These are phyloP conservation scores for Torymus auratus DNA, from an alignment of 2,888 invertebrate species.

Conservation along the genomic window DNA sequence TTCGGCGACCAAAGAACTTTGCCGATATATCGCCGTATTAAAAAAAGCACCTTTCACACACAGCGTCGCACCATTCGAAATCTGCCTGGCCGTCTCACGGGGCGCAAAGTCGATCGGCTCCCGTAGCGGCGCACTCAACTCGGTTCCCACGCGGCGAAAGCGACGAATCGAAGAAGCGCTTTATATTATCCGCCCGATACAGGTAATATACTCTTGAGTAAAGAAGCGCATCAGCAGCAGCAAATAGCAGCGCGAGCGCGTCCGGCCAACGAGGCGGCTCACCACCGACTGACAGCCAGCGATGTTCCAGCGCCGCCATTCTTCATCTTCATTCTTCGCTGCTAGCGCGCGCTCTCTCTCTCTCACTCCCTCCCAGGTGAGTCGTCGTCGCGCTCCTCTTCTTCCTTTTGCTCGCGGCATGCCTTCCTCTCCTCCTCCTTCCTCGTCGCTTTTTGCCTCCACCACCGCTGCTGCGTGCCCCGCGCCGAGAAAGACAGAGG, in stretches of 20 bases:
- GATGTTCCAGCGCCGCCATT: conserved; percentile 73
- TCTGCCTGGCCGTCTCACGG: too few species aligned
- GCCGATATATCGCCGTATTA: too few species aligned
- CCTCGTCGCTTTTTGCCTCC: conserved; percentile 50
- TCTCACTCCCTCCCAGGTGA: conserved; percentile 56
- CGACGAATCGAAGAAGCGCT: too few species aligned
- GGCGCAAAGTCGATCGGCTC: too few species aligned
- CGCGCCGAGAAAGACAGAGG: neutral
- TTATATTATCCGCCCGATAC: too few species aligned
- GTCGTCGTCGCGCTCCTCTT: conserved; percentile 53
- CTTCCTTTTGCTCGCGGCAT: conserved; percentile 11
- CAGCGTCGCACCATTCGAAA: too few species aligned
- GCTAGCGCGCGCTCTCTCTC: conserved; percentile 43
- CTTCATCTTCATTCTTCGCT: conserved; percentile 74
- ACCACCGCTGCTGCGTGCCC: neutral
- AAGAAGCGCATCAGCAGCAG: conserved; percentile 36
- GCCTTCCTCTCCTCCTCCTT: conserved; percentile 40
- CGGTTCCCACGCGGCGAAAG: too few species aligned
- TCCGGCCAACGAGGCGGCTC: conserved; percentile 72
- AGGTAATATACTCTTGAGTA: too few species aligned
- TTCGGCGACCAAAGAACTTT: too few species aligned
- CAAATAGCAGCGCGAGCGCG: conserved; percentile 56
- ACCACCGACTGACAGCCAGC: conserved; percentile 74
- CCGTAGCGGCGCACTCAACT: too few species aligned
- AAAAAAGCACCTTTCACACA: too few species aligned